A percentile compares a stretch with the other conserved stretches of the same genome.
Evolutionary conservation across 2,888 invertebrate species (phyloP).

Genomic region (Hipparchia sbordonii): DNA sequence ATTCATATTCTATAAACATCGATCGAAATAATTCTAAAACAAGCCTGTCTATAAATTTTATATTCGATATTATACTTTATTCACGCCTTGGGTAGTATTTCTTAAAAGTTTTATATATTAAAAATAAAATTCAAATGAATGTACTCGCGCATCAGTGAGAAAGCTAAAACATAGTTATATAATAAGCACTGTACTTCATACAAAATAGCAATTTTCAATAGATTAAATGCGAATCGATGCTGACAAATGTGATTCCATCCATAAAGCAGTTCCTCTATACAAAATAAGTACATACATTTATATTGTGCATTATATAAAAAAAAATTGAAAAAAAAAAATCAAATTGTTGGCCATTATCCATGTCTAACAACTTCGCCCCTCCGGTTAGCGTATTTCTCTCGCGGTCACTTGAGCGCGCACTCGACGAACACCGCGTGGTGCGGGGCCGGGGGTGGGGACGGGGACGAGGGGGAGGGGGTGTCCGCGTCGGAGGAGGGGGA

Average conservation of each 20-base stretch:
- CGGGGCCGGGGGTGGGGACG: slow-evolving; percentile 36
- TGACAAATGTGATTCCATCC: too few species aligned
- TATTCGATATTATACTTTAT: too few species aligned
- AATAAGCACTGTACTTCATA: too few species aligned
- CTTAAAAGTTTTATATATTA: background rate
- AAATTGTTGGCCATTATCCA: slow-evolving; percentile 2
- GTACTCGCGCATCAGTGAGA: too few species aligned
- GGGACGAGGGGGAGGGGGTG: slow-evolving; percentile 36
- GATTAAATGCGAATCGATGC: too few species aligned
- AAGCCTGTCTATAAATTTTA: background rate
- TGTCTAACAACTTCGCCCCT: slow-evolving; percentile 32
- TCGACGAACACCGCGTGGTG: slow-evolving; percentile 64
- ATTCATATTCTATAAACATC: background rate
- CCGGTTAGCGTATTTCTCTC: background rate
- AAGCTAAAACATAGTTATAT: too few species aligned
- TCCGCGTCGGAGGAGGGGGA: slow-evolving; percentile 35
- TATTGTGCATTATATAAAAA: slow-evolving; percentile 4
- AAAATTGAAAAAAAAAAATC: background rate
- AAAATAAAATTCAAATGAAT: background rate
- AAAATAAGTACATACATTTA: background rate
- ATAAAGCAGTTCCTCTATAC: background rate
- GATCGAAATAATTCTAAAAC: background rate
- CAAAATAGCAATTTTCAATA: too few species aligned
- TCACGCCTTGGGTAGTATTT: background rate
- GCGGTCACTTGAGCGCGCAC: slow-evolving; percentile 77